Evolutionary conservation across 2,888 invertebrate genomes (phyloP).

Genomic region (Coleophora flavipennella): DNA sequence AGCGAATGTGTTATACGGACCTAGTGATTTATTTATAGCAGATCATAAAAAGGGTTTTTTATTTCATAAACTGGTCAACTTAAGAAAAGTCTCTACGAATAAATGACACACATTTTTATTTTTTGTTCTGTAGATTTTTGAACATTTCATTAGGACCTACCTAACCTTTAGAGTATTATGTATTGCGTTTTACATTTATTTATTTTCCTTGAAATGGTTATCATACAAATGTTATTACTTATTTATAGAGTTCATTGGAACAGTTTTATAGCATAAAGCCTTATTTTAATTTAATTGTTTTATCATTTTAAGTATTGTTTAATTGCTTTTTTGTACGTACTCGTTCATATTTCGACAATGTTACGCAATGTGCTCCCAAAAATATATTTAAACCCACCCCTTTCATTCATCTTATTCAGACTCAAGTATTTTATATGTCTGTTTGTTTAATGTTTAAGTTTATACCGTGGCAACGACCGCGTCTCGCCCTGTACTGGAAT

Average conservation of each 20-base stretch:
- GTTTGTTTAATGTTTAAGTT: constrained; percentile 69
- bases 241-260: too few relatives aligned
- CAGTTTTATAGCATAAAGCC: too few relatives aligned
- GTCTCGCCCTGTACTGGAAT: constrained; percentile 14
- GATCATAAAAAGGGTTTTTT: constrained; percentile 26
- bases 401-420: constrained; percentile 47
- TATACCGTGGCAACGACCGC: constrained; percentile 61
- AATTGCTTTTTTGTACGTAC: too few relatives aligned
- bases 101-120: constrained; percentile 6
- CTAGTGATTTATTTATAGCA: constrained; percentile 32
- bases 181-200: too few relatives aligned
- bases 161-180: too few relatives aligned
- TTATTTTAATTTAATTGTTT: too few relatives aligned
- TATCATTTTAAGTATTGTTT: too few relatives aligned
- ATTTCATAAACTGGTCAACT: too few relatives aligned
- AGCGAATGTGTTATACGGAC: constrained; percentile 18
- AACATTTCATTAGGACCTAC: too few relatives aligned
- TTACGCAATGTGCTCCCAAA: not conserved
- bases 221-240: too few relatives aligned
- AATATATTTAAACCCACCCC: constrained; percentile 32
- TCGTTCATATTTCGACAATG: too few relatives aligned
- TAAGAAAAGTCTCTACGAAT: not conserved
- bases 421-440: constrained; percentile 50
- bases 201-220: too few relatives aligned
- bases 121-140: not conserved